These are phyloP conservation scores for Crambe crambe DNA, from an alignment of 37 sponge, comb jelly and placozoan genomes.

Conservation along the genomic window DNA sequence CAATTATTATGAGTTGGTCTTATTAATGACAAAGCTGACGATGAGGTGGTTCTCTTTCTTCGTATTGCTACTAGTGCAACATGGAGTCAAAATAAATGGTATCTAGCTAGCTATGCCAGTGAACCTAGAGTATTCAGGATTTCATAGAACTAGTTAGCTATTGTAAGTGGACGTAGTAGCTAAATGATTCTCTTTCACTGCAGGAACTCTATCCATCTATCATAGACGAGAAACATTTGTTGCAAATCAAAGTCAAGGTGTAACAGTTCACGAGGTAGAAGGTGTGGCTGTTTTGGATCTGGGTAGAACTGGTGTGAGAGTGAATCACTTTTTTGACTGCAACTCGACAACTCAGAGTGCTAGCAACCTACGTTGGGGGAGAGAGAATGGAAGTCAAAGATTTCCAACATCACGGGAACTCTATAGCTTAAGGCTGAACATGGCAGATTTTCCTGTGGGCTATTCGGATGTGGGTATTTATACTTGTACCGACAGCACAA, in stretches of 20 bases:
- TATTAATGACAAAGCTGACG: too few species aligned
- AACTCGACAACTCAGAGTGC: constrained; percentile 21
- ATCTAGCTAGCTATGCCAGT: too few species aligned
- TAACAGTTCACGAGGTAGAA: constrained; percentile 4
- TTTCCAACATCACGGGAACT: not conserved
- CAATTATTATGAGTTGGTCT: too few species aligned
- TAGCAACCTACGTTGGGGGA: constrained; percentile 16
- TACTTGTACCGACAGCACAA: constrained; percentile 16
- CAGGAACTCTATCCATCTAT: not conserved
- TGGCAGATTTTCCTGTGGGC: not conserved
- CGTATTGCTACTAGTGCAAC: too few species aligned
- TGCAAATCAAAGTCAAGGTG: not conserved
- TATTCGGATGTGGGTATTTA: constrained; percentile 19
- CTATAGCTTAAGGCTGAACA: not conserved
- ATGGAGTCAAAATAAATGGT: too few species aligned
- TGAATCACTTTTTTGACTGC: constrained; percentile 38
- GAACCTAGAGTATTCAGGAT: too few species aligned
- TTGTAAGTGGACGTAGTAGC: too few species aligned
- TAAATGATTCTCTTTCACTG: constrained; percentile 18
- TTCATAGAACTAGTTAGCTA: too few species aligned
- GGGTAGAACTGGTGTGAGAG: constrained; percentile 3
- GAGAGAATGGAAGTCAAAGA: not conserved
- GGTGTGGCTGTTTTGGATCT: constrained; percentile 32
- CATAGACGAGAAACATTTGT: not conserved
- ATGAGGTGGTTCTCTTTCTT: too few species aligned